Evolutionary conservation across 2,113 vertebrate species (phyloP).

Genomic region (Phalacrocorax carbo): DNA sequence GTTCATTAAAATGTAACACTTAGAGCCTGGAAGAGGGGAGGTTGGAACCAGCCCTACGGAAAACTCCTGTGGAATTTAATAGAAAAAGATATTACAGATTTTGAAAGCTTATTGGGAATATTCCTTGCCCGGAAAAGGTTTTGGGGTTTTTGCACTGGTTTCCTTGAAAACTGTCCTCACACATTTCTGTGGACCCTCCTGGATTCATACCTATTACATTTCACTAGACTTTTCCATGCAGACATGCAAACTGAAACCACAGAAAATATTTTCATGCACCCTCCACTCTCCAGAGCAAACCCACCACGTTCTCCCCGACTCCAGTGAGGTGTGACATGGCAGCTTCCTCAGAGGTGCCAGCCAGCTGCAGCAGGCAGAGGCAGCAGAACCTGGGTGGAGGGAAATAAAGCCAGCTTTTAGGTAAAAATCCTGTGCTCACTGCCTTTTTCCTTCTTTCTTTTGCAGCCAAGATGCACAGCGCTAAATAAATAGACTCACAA

Average conservation of each 20-base stretch:
- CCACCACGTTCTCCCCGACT: neutral
- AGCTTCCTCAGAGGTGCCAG: conserved; percentile 2
- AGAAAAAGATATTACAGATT: neutral
- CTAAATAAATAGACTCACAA: neutral
- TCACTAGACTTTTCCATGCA: conserved; percentile 23
- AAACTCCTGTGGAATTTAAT: conserved; percentile 39
- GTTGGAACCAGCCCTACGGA: neutral
- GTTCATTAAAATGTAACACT: conserved; percentile 4
- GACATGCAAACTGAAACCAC: conserved; percentile 57
- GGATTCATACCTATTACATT: conserved; percentile 34
- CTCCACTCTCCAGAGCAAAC: conserved; percentile 56
- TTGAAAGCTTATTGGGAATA: conserved; percentile 24
- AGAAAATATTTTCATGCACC: conserved; percentile 57
- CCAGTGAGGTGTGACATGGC: conserved; percentile 32
- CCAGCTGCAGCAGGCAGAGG: conserved; percentile 14
- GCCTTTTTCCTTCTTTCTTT: neutral
- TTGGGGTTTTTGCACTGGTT: neutral
- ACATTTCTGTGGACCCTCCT: conserved; percentile 41
- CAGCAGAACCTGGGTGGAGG: neutral
- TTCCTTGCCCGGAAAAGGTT: neutral
- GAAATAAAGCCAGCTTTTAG: conserved; percentile 12
- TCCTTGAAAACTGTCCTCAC: conserved; percentile 30
- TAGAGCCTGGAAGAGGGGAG: neutral
- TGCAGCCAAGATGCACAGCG: neutral
- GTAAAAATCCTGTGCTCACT: neutral